Percentiles rank a stretch among this genome's conserved stretches.
Conservation (phyloP, 2,113 vertebrate genomes). For the Rallus limicola region DNA sequence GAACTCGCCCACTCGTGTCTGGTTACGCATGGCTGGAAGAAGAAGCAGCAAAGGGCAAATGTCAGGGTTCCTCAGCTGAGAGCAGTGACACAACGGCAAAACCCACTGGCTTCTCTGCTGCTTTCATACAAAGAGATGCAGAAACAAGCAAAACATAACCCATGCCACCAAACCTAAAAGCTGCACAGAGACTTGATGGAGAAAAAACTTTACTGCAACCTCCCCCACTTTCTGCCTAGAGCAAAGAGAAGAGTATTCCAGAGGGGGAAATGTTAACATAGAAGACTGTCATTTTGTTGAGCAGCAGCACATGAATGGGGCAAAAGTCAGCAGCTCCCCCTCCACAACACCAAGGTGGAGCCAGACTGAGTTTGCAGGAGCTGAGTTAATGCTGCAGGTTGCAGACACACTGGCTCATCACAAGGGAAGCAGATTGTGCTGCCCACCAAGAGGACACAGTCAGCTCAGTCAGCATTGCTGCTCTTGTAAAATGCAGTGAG, state of each 20-base stretch:
- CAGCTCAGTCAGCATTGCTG: no score
- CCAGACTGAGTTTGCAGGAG: no score
- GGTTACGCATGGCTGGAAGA: neutral
- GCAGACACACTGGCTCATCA: no score
- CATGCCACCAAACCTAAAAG: neutral
- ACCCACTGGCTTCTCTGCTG: neutral
- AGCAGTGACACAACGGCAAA: neutral
- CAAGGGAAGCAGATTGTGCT: no score
- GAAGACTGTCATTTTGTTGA: neutral
- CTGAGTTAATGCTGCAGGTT: no score
- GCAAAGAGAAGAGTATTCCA: neutral
- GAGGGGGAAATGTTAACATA: neutral
- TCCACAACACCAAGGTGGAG: no score
- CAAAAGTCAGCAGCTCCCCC: no score
- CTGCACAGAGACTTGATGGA: neutral
- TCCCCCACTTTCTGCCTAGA: neutral
- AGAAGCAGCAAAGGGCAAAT: neutral
- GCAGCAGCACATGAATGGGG: no score
- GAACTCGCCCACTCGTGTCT: neutral
- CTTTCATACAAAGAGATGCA: neutral
- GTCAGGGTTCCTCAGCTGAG: neutral
- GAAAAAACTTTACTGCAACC: neutral
- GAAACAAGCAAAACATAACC: neutral
- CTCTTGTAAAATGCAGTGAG: no score
- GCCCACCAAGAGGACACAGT: no score